Percentiles rank a stretch among this genome's conserved stretches.
Conservation (phyloP, 2,888 invertebrate genomes). For the Calameuta pallipes region DNA sequence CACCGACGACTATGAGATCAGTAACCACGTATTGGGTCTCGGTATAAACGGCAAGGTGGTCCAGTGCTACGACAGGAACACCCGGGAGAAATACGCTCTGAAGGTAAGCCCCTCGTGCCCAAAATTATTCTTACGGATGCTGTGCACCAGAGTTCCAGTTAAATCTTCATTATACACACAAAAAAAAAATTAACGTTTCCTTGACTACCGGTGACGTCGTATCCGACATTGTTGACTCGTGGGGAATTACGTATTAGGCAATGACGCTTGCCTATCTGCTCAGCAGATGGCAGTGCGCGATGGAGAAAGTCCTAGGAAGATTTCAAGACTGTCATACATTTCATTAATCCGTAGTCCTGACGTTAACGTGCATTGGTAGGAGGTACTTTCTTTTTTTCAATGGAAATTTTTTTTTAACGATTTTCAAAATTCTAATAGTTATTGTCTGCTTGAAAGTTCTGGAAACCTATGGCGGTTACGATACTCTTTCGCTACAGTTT, state of each 20-base stretch:
- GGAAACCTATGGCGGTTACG: background rate
- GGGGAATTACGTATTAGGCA: background rate
- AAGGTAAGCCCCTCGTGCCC: constrained; percentile 75
- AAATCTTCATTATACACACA: background rate
- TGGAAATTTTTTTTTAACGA: background rate
- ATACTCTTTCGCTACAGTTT: background rate
- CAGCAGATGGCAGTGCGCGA: background rate
- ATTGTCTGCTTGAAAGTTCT: background rate
- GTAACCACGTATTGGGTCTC: constrained; percentile 91
- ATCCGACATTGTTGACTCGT: background rate
- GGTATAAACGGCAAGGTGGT: constrained; percentile 99
- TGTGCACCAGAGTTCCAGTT: background rate
- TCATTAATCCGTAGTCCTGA: background rate
- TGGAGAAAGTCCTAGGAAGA: background rate
- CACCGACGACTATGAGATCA: constrained; percentile 91
- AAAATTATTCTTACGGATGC: background rate
- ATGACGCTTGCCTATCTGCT: background rate
- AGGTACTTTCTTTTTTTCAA: background rate
- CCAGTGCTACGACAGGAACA: constrained; percentile 85
- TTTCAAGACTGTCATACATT: background rate
- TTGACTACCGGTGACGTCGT: background rate
- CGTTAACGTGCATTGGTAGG: background rate
- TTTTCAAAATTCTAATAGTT: background rate
- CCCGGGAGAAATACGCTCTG: constrained; percentile 86
- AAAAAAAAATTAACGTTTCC: background rate